Evolutionary conservation across 2,113 vertebrate genomes (phyloP).

Genomic region (Trinectes maculatus): DNA sequence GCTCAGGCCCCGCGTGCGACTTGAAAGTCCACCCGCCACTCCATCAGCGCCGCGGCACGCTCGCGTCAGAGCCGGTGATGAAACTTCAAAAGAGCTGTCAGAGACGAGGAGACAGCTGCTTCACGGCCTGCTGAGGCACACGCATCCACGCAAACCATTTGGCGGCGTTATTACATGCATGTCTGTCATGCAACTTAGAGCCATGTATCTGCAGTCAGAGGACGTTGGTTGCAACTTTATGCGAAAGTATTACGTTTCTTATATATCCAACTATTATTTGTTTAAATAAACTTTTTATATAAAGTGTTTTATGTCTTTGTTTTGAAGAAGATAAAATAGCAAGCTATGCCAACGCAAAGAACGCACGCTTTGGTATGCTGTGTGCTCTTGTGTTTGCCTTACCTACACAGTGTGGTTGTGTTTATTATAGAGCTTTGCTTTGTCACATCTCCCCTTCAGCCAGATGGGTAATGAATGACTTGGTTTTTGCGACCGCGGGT

Average conservation of each 20-base stretch:
- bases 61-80: constrained; percentile 35
- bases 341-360: too few species aligned
- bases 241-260: not conserved
- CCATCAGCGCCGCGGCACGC: constrained; percentile 45
- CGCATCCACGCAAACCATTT: constrained; percentile 41
- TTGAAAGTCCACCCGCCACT: constrained; percentile 36
- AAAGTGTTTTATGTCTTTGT: not conserved
- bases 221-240: constrained; percentile 5
- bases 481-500: constrained; percentile 48
- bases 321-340: constrained; percentile 12
- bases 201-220: constrained; percentile 14
- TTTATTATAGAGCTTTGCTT: constrained; percentile 22
- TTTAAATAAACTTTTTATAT: constrained; percentile 23
- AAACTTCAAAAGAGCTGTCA: constrained; percentile 49
- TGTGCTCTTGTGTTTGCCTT: too few species aligned
- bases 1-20: constrained; percentile 32
- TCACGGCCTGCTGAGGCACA: constrained; percentile 24
- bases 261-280: not conserved
- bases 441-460: constrained; percentile 26
- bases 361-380: too few species aligned
- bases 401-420: not conserved
- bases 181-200: constrained; percentile 27
- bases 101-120: constrained; percentile 54
- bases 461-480: constrained; percentile 57
- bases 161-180: constrained; percentile 20